Evolutionary conservation across 2,888 invertebrate species (phyloP).

Genomic region (Andrena minutula): DNA sequence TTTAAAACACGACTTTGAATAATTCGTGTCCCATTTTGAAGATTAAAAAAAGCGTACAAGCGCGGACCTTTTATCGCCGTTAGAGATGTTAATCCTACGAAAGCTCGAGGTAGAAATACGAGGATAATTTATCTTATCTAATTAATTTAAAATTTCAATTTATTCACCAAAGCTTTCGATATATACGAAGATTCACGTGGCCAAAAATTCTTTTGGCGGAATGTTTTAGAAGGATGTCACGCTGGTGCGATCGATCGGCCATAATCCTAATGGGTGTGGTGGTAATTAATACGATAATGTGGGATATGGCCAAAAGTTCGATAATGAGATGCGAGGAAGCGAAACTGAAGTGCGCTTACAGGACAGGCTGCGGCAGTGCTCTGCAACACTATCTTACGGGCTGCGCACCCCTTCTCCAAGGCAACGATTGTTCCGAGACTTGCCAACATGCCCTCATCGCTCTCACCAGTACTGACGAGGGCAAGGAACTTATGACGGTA

Average conservation of each 20-base stretch:
- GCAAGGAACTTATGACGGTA: slow-evolving; percentile 91
- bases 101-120: too few relatives aligned
- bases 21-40: too few relatives aligned
- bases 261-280: slow-evolving; percentile 72
- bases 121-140: not conserved
- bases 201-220: not conserved
- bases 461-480: slow-evolving; percentile 92
- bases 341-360: slow-evolving; percentile 90
- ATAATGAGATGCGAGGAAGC: slow-evolving; percentile 88
- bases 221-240: slow-evolving; percentile 76
- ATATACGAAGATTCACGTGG: not conserved
- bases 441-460: slow-evolving; percentile 93
- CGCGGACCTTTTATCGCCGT: too few relatives aligned
- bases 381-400: slow-evolving; percentile 91
- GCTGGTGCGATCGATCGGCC: slow-evolving; percentile 71
- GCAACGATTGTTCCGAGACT: slow-evolving; percentile 88
- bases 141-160: not conserved
- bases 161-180: not conserved
- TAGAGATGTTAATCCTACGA: too few relatives aligned
- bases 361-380: slow-evolving; percentile 92
- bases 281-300: slow-evolving; percentile 64
- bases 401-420: slow-evolving; percentile 90
- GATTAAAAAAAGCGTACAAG: too few relatives aligned
- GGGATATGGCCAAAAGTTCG: slow-evolving; percentile 66
- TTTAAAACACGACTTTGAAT: too few relatives aligned